Conservation (phyloP, 2,797 vertebrate species). For the Choloepus didactylus region DNA sequence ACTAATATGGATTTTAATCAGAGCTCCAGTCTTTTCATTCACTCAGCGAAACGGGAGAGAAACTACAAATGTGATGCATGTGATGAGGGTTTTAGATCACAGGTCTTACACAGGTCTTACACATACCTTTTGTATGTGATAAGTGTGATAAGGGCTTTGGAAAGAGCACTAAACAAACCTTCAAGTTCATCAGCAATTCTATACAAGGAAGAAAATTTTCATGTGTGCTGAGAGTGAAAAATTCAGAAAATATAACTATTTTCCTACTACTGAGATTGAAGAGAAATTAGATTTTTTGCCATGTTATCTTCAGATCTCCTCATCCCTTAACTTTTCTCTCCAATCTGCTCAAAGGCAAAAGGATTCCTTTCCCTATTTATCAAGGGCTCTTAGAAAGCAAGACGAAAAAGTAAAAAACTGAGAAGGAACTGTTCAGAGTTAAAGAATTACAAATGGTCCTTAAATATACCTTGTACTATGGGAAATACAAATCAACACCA, state of each 20-base stretch:
- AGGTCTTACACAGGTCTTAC: neutral
- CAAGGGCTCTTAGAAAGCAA: neutral
- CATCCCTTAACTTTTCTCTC: neutral
- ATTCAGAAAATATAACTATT: neutral
- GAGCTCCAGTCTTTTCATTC: neutral
- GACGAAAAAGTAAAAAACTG: neutral
- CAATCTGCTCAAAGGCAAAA: neutral
- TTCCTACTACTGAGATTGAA: neutral
- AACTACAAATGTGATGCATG: neutral
- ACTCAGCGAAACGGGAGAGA: neutral
- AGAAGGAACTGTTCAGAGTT: neutral
- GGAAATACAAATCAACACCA: neutral
- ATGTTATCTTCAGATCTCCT: neutral
- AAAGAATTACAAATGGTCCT: neutral
- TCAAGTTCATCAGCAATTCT: neutral
- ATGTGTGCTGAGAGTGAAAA: neutral
- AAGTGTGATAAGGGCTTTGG: neutral
- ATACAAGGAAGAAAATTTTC: neutral
- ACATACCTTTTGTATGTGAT: neutral
- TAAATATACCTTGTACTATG: neutral
- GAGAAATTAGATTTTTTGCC: neutral
- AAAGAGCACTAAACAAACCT: neutral
- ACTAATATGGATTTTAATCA: neutral
- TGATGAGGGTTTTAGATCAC: neutral
- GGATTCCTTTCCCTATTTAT: neutral